These are phyloP conservation scores for Burhinus bistriatus DNA, from an alignment of 2,113 vertebrate species.

Conservation along the genomic window DNA sequence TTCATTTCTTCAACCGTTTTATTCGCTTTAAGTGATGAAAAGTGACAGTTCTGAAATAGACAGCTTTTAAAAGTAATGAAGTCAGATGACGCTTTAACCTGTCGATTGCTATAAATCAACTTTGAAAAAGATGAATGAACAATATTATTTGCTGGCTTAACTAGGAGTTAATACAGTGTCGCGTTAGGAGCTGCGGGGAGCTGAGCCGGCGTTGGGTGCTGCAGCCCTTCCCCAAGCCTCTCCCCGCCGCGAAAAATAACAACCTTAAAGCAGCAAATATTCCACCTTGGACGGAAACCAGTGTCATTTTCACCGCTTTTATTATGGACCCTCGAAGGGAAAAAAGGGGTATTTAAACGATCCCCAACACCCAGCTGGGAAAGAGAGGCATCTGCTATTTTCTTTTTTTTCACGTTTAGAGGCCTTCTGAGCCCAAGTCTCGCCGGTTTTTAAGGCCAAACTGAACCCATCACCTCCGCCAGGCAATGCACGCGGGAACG, in stretches of 20 bases:
- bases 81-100: conserved; percentile 80
- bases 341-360: conserved; percentile 47
- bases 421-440: background rate
- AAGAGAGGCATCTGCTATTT: background rate
- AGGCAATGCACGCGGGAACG: background rate
- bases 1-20: conserved; percentile 74
- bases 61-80: conserved; percentile 81
- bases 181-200: conserved; percentile 8
- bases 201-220: conserved; percentile 5
- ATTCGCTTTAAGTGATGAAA: conserved; percentile 77
- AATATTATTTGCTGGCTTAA: conserved; percentile 63
- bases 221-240: background rate
- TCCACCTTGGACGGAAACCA: background rate
- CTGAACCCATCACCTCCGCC: background rate
- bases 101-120: conserved; percentile 77
- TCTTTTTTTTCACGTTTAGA: background rate
- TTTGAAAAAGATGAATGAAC: conserved; percentile 71
- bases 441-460: background rate
- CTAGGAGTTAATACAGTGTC: conserved; percentile 11
- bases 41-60: conserved; percentile 78
- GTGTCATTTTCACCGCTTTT: conserved; percentile 51
- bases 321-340: background rate
- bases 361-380: conserved; percentile 48
- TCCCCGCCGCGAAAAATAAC: background rate
- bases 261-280: background rate